These are phyloP conservation scores for Melanargia galathea DNA, from an alignment of 2,888 invertebrate genomes.

Conservation along the genomic window DNA sequence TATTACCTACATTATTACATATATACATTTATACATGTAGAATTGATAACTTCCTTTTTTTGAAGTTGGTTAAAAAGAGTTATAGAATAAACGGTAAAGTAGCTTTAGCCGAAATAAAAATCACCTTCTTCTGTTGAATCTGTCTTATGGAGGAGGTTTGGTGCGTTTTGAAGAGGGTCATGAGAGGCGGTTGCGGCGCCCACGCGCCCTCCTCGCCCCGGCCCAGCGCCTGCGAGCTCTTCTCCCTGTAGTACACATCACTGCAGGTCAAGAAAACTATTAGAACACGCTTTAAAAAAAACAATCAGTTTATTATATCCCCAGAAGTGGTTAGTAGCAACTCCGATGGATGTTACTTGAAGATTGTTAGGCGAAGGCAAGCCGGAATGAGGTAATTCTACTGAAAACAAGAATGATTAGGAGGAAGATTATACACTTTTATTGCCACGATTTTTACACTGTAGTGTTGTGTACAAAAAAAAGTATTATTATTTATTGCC, in stretches of 20 bases:
- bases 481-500: too few species aligned
- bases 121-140: constrained; percentile 85
- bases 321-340: constrained; percentile 28
- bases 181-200: constrained; percentile 89
- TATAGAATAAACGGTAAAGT: background rate
- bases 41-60: too few species aligned
- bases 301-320: background rate
- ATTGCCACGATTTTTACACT: background rate
- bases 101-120: background rate
- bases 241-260: constrained; percentile 77
- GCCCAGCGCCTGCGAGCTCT: constrained; percentile 59
- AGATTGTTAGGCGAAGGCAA: constrained; percentile 1
- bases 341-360: constrained; percentile 22
- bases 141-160: constrained; percentile 86
- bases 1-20: too few species aligned
- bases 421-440: background rate
- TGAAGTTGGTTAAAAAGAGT: too few species aligned
- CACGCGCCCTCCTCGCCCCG: constrained; percentile 74
- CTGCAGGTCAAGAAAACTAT: constrained; percentile 54
- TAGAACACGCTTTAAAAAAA: constrained; percentile 28
- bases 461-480: too few species aligned
- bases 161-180: constrained; percentile 88
- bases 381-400: background rate
- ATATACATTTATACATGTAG: too few species aligned
- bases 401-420: constrained; percentile 4